Conservation (phyloP, 2,888 invertebrate species). For the Coecobrya sp. region DNA sequence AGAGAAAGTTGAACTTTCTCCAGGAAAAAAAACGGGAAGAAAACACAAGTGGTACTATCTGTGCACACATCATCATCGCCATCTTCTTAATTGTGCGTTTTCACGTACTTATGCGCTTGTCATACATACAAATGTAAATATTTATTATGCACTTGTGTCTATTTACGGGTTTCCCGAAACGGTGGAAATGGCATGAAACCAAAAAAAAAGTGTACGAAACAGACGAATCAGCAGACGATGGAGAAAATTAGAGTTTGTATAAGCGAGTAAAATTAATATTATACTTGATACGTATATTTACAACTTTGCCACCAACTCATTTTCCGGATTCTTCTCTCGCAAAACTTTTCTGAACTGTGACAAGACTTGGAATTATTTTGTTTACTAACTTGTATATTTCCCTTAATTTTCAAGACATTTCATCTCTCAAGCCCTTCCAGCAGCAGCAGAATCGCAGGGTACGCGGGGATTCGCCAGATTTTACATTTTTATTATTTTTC, state of each 20-base stretch:
- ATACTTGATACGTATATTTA: neutral
- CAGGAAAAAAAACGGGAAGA: constrained; percentile 24
- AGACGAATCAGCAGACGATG: neutral
- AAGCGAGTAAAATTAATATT: neutral
- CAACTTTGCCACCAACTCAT: neutral
- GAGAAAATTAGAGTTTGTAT: neutral
- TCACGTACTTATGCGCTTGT: constrained; percentile 11
- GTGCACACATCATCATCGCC: constrained; percentile 8
- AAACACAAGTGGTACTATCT: constrained; percentile 9
- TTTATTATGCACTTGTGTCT: neutral
- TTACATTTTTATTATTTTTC: neutral
- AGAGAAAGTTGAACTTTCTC: constrained; percentile 61
- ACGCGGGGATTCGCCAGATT: neutral
- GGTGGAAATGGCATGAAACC: constrained; percentile 33
- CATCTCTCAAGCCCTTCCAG: neutral
- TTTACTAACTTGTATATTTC: neutral
- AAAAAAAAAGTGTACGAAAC: constrained; percentile 28
- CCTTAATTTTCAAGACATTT: neutral
- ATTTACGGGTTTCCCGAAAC: neutral
- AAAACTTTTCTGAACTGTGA: neutral
- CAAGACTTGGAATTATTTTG: neutral
- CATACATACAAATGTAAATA: neutral
- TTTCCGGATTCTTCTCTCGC: neutral
- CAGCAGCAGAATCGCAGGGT: neutral
- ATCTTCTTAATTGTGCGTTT: constrained; percentile 39